Base-by-base conservation (phyloP, 2,113 vertebrate species). In the Mungos mungo region DNA sequence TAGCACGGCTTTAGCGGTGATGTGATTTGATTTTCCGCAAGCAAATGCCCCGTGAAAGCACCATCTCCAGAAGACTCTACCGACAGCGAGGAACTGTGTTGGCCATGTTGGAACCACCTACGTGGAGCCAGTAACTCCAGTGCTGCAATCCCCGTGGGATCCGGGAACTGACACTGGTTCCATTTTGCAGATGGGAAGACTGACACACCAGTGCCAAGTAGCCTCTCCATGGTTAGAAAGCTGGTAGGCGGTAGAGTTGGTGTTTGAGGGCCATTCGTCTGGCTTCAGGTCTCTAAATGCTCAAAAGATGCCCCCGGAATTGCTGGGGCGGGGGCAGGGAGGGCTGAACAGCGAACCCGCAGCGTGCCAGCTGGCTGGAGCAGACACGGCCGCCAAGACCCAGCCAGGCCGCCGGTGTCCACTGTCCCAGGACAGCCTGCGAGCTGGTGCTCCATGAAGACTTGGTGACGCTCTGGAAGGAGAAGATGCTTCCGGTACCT, bases 1-100 rank as follows among this genome's bases (percentile, higher is more conserved):
- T 5, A 31, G 47, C 1, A 57, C 29, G 10, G 38, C 29, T 72
- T 72, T 29, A 31, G 31, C 5, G 0, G 19, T 19, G 33, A 9
- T 29, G n/a, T 19, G n/a, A 54, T 54, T 54, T 88, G 47, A 27
- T 13, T 57, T 31, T 57, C 54, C 6, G 6, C 68, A 54, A 41
- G 15, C 50, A 88, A 31, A 54, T 29, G 47, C 50, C 84, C 41
- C 35, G 66, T 21, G 19, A 14, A 31, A 50, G 85, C 13, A 19
- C 23, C 21, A n/a, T 38, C 47, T 88, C 38, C 18, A 57, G 85
- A 72, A 71, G 47, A 18, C 5, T 7, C 54, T 0, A 19, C 13
- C 31, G n/a, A 21, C 0, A 11, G 21, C 14, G 47, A 38, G 7
- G 38, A 54, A 18, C 38, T 38, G 7, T 71, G 27, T 27, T 23